These are phyloP conservation scores for Timandra comae DNA, from an alignment of 2,888 invertebrate genomes.

Conservation along the genomic window DNA sequence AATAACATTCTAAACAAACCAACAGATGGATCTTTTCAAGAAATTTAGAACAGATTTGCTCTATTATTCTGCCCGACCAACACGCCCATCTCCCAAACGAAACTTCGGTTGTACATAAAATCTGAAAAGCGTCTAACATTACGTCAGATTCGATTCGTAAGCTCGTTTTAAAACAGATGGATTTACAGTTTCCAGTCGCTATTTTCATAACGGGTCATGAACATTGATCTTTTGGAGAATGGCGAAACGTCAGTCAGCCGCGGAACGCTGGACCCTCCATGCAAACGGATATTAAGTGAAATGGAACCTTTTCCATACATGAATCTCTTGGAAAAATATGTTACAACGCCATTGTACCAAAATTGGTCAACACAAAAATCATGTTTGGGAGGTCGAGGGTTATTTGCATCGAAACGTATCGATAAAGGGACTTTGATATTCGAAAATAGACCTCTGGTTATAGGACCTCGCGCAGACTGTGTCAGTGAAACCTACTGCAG, in stretches of 20 bases:
- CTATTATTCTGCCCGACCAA: no score
- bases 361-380: slow-evolving; percentile 79
- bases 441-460: slow-evolving; percentile 79
- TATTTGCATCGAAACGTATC: slow-evolving; percentile 81
- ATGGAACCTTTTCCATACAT: slow-evolving; percentile 25
- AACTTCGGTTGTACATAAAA: slow-evolving; percentile 27
- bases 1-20: neutral
- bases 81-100: no score
- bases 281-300: slow-evolving; percentile 16
- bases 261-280: slow-evolving; percentile 32
- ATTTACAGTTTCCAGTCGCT: slow-evolving; percentile 59
- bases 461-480: slow-evolving; percentile 79
- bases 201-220: slow-evolving; percentile 64
- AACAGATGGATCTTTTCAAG: neutral
- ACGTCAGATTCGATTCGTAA: slow-evolving; percentile 56
- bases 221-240: slow-evolving; percentile 33
- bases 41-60: no score
- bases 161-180: slow-evolving; percentile 43
- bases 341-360: slow-evolving; percentile 20
- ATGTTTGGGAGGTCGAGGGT: slow-evolving; percentile 80
- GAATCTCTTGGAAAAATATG: slow-evolving; percentile 17
- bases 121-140: slow-evolving; percentile 15
- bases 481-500: slow-evolving; percentile 76
- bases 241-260: slow-evolving; percentile 49
- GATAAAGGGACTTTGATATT: slow-evolving; percentile 80